Base-by-base conservation (phyloP, 2,113 vertebrate genomes). In the Eclectus roratus region DNA sequence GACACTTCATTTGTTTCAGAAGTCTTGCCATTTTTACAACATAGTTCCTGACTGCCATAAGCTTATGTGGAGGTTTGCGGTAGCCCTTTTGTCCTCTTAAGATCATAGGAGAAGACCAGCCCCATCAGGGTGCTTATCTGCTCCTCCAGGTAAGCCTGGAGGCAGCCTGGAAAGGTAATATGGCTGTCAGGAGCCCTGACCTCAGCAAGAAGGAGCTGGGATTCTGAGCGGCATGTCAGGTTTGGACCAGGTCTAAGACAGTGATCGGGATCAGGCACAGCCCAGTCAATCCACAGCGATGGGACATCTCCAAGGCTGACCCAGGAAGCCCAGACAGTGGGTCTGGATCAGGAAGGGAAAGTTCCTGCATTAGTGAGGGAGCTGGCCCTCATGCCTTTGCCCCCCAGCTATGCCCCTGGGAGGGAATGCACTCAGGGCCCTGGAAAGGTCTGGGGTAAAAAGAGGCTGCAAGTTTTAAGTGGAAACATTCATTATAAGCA, bases 171-270 rank as follows among this genome's bases (percentile, higher is more conserved):
- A 20, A 21, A 17, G 5, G 7, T 23, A 17, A 1, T 6, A 37
- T 7, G 16, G 52, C 55, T 49, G n/a, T 14, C 56, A 50, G 61
- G 20, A 52, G 15, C 16, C 25, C 28, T 53, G 64, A 80, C 6
- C 16, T 56, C 58, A 39, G 23, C 37, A 25, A 49, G n/a, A 35
- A 84, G 23, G 20, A 73, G 12, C 46, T 0, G 0, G 18, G 31
- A n/a, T 31, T 35, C 35, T 44, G 46, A 61, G 33, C 0, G 3
- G 8, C 18, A n/a, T 0, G 0, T 24, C 39, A 33, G 47, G 35
- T 17, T 16, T 3, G 1, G n/a, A 17, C 9, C 0, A 1, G 23
- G 10, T 24, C 43, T 72, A 47, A 25, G 37, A 15, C 12, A 55
- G 39, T 8, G 33, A 44, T 13, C 20, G 7, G 29, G 23, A 19